phyloP scores from a whole-genome alignment of 2,113 vertebrate genomes.

The Ochotona curzoniae region DNA sequence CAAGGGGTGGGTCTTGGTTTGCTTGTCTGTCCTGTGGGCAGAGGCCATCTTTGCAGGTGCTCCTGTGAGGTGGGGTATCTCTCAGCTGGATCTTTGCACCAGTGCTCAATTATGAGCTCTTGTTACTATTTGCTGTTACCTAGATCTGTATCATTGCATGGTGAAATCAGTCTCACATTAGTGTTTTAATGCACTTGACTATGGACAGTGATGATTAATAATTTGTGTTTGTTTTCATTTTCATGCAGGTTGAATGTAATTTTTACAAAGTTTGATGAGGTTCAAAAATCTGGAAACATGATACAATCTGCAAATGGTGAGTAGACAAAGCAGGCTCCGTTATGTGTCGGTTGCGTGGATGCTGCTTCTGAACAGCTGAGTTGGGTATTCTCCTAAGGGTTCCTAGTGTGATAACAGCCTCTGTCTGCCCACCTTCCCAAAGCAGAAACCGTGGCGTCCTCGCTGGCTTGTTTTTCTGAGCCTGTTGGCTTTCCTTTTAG shows the following conservation, averaged over 20 bases:
- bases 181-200: neutral
- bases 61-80: neutral
- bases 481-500: neutral
- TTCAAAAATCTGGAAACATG: constrained; percentile 99
- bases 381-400: neutral
- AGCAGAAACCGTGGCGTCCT: neutral
- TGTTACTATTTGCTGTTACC: neutral
- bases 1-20: neutral
- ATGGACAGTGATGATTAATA: neutral
- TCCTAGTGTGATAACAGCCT: neutral
- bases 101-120: neutral
- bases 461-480: neutral
- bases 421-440: neutral
- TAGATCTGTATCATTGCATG: constrained; percentile 1
- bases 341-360: neutral
- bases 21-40: neutral
- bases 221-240: constrained; percentile 67
- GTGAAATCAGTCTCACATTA: neutral
- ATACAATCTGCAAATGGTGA: constrained; percentile 93
- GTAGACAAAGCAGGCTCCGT: constrained; percentile 74
- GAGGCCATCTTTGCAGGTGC: neutral
- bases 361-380: constrained; percentile 26
- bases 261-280: constrained; percentile 98
- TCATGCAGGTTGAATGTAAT: constrained; percentile 96
- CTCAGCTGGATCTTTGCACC: neutral